phyloP scores from a whole-genome alignment of 35 echinoderm and acorn worm genomes.

The Ptychodera flava region DNA sequence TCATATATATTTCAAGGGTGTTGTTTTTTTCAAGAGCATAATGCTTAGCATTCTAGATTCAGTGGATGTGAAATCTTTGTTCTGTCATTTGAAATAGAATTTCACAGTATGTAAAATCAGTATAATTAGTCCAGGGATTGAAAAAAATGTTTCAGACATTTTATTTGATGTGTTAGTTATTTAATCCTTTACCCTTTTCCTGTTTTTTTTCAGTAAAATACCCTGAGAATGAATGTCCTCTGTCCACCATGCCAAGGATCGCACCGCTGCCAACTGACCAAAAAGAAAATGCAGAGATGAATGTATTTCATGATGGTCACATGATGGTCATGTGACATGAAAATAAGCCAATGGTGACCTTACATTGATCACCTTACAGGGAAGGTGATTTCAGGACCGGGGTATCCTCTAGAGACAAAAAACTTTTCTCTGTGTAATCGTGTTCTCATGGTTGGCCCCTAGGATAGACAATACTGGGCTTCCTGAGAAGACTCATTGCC shows the following conservation, averaged over 20 bases:
- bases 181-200: not conserved
- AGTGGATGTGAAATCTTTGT: not conserved
- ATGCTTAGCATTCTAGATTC: not conserved
- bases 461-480: not conserved
- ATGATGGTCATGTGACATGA: not conserved
- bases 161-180: not conserved
- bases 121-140: not conserved
- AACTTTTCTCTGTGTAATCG: not conserved
- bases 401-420: not conserved
- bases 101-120: not conserved
- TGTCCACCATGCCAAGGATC: not conserved
- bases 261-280: not conserved
- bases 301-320: not conserved
- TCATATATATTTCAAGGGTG: too few species aligned
- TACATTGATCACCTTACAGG: not conserved
- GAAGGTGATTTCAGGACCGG: not conserved
- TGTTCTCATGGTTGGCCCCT: not conserved
- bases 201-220: not conserved
- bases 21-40: not conserved
- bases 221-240: not conserved
- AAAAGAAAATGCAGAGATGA: not conserved
- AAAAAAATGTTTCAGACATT: not conserved
- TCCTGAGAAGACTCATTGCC: not conserved
- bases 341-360: not conserved
- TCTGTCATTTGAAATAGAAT: not conserved